Evolutionary conservation across 2,113 vertebrate species (phyloP).

Genomic region (Podiceps cristatus): DNA sequence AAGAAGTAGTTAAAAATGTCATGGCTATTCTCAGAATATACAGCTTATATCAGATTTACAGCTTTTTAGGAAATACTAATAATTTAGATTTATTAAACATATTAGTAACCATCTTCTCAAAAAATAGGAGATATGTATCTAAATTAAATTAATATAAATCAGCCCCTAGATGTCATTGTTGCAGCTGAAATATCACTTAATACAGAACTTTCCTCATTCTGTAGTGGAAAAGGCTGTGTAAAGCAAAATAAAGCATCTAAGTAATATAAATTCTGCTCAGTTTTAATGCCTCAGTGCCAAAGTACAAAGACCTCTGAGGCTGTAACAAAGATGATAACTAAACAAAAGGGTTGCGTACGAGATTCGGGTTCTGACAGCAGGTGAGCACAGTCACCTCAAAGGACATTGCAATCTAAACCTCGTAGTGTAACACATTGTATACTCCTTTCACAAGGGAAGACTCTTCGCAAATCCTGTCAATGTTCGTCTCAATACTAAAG

Average conservation of each 20-base stretch:
- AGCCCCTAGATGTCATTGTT: slow-evolving; percentile 78
- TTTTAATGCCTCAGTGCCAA: slow-evolving; percentile 56
- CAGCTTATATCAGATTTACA: neutral
- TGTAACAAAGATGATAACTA: slow-evolving; percentile 21
- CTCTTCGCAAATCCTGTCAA: neutral
- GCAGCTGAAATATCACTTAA: slow-evolving; percentile 71
- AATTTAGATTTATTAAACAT: slow-evolving; percentile 25
- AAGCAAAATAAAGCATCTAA: slow-evolving; percentile 56
- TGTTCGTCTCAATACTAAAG: neutral
- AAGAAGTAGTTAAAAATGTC: neutral
- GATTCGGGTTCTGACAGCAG: neutral
- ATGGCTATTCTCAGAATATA: slow-evolving; percentile 2
- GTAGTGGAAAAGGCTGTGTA: slow-evolving; percentile 23
- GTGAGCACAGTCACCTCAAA: neutral
- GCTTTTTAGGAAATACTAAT: slow-evolving; percentile 34
- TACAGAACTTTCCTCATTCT: slow-evolving; percentile 28
- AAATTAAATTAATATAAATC: slow-evolving; percentile 72
- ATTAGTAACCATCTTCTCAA: slow-evolving; percentile 35
- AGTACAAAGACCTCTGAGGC: slow-evolving; percentile 54
- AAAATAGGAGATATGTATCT: neutral
- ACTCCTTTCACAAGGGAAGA: neutral
- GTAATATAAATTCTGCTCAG: slow-evolving; percentile 62
- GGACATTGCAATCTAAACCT: neutral
- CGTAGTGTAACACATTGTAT: neutral
- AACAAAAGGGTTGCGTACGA: neutral